Base-by-base conservation (phyloP, 2,797 vertebrate species). In the Anolis apletophallus region DNA sequence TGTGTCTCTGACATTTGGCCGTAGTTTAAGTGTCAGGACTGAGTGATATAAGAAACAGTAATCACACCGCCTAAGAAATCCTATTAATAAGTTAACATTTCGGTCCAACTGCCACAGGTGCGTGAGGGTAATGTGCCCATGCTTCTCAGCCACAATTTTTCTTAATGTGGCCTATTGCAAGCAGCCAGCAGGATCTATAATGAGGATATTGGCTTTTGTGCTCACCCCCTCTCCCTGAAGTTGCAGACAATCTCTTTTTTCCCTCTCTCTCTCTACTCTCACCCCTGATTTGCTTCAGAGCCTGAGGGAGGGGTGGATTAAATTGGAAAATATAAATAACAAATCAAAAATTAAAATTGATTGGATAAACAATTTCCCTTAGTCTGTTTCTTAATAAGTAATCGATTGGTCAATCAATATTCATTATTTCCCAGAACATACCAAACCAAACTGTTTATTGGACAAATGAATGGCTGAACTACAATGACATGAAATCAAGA, bases 341-440 rank as follows among this genome's bases (percentile, higher is more conserved):
- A 97, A 96, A 97, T 97, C 93, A 97, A 97, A 97, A 97, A 96
- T 97, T 96, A 96, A 95, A 97, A 97, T 96, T 96, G 96, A 97
- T 96, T 96, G 95, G 95, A 97, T 96, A 97, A 97, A 97, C 96
- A 97, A 97, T 97, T 97, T 97, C 95, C 95, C 96, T 96, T 96
- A 95, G 94, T 96, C 94, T 95, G 95, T 96, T 97, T 97, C 96
- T 97, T 97, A 97, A 97, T 97, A 97, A 96, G 95, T 95, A 96
- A 97, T 97, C 12, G 95, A 97, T 97, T 96, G 96, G 94, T 93
- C 95, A 96, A 97, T 97, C 97, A 97, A 97, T 97, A 97, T 97
- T 97, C 97, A 97, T 97, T 97, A 97, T 96, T 97, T 97, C 93
- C 92, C 94, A 96, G 97, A 96, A 96, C 96, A 96, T 95, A 96